phyloP scores from a whole-genome alignment of 2,797 vertebrate species.

The Chromobotia macracanthus region DNA sequence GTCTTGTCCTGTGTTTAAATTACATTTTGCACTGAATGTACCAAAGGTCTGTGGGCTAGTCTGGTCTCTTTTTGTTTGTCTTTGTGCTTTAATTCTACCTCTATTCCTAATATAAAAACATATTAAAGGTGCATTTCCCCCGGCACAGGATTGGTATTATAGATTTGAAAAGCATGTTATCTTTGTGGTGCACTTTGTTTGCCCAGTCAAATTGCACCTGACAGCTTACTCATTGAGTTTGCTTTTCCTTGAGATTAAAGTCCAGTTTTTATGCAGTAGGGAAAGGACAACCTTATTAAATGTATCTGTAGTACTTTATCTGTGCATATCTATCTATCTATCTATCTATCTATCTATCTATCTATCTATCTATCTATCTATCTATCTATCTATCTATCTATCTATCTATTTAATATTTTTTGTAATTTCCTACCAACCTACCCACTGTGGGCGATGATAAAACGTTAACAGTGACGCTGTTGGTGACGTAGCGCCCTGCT shows the following conservation, averaged over 20 bases:
- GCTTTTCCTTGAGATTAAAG: conserved; percentile 12
- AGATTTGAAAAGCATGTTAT: conserved; percentile 2
- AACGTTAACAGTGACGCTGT: background rate
- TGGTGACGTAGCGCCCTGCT: conserved; percentile 25
- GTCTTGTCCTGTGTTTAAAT: conserved; percentile 80
- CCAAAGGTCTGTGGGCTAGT: conserved; percentile 83
- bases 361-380: background rate
- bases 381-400: background rate
- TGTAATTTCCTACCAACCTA: too few relatives aligned
- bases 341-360: conserved; percentile 18
- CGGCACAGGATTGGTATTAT: background rate
- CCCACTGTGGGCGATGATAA: background rate
- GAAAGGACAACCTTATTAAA: background rate
- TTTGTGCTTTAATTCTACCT: conserved; percentile 38
- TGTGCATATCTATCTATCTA: background rate
- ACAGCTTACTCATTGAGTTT: background rate
- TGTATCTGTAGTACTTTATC: too few relatives aligned
- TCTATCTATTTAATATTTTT: background rate
- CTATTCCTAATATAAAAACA: background rate
- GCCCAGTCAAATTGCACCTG: conserved; percentile 15
- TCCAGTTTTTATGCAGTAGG: background rate
- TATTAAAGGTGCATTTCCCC: background rate
- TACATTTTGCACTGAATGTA: conserved; percentile 96
- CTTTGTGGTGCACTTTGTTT: background rate
- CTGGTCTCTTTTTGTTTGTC: conserved; percentile 65